These are phyloP conservation scores for Archivesica marissinica DNA, from an alignment of 1,140 invertebrate species.

Conservation along the genomic window DNA sequence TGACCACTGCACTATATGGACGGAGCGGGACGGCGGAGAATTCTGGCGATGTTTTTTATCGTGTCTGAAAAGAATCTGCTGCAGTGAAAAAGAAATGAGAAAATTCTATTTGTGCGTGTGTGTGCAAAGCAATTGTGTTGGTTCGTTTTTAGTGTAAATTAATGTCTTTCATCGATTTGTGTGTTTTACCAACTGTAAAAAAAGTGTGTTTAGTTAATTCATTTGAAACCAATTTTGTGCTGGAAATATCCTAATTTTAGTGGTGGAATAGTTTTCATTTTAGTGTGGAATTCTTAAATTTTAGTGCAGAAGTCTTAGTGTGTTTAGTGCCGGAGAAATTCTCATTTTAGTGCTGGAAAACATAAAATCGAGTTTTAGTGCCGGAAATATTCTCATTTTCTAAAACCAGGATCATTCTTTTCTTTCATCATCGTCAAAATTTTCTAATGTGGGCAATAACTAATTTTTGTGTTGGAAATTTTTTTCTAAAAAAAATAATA, in stretches of 20 bases:
- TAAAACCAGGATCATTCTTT: neutral
- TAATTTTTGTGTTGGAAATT: neutral
- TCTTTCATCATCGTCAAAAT: neutral
- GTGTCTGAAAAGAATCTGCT: neutral
- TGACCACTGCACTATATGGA: slow-evolving; percentile 27
- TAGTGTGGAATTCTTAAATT: no score
- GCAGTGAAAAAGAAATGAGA: slow-evolving; percentile 8
- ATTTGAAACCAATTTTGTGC: neutral
- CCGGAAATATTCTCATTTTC: neutral
- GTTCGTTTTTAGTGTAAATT: neutral
- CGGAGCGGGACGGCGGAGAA: neutral
- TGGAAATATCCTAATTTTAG: neutral
- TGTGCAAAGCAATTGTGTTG: slow-evolving; percentile 5
- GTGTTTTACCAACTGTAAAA: neutral
- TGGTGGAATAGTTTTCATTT: neutral
- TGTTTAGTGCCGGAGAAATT: no score
- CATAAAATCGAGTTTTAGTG: neutral
- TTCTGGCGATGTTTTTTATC: neutral
- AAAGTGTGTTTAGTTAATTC: neutral
- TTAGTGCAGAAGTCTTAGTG: no score
- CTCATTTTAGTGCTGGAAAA: slow-evolving; percentile 9
- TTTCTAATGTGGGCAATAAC: neutral
- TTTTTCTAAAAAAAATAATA: neutral
- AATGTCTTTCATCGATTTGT: neutral
- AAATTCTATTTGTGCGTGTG: neutral